phyloP scores from a whole-genome alignment of 2,113 vertebrate species.

The Atractosteus spatula region DNA sequence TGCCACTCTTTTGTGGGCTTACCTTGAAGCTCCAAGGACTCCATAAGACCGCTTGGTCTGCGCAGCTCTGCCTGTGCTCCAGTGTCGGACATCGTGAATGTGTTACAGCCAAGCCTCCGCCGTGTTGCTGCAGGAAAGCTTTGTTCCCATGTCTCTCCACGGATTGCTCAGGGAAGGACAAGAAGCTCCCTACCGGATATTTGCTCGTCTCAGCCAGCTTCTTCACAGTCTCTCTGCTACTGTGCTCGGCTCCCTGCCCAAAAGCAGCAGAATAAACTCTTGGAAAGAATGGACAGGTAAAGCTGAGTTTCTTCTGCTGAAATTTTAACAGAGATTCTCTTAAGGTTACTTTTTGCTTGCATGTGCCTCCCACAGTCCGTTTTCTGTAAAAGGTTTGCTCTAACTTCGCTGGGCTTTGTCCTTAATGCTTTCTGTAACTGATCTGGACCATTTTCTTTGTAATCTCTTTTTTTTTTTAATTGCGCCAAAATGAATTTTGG shows the following conservation, averaged over 20 bases:
- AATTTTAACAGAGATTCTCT: no score
- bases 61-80: background rate
- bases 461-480: no score
- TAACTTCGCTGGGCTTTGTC: no score
- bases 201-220: constrained; percentile 60
- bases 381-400: no score
- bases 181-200: constrained; percentile 57
- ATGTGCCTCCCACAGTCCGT: no score
- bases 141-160: constrained; percentile 60
- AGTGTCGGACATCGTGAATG: background rate
- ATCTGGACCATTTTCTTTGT: no score
- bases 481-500: no score
- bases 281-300: constrained; percentile 64
- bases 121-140: no score
- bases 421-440: no score
- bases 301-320: constrained; percentile 5
- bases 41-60: constrained; percentile 4
- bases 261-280: constrained; percentile 54
- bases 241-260: constrained; percentile 49
- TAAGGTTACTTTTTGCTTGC: no score
- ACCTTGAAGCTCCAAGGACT: constrained; percentile 17
- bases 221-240: constrained; percentile 65
- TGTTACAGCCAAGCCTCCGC: no score
- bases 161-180: constrained; percentile 66
- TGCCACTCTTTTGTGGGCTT: constrained; percentile 33